Evolutionary conservation across 2,797 vertebrate species (phyloP).

Genomic region (Syndactyla subalaris): DNA sequence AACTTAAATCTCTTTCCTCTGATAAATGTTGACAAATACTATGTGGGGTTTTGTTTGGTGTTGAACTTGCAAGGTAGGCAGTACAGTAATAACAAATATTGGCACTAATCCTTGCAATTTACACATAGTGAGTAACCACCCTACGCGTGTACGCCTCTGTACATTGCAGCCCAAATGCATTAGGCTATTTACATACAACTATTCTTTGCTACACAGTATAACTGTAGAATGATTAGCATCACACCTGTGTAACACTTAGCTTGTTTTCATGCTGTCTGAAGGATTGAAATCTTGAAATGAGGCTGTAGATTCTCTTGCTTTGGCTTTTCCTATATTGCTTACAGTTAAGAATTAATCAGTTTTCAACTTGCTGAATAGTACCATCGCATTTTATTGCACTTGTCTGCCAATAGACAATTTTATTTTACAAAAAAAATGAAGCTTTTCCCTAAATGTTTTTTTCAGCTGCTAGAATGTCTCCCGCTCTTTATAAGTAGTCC

Average conservation of each 20-base stretch:
- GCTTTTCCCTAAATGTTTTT: background rate
- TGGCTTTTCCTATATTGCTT: background rate
- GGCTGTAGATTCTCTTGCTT: background rate
- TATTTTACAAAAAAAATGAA: background rate
- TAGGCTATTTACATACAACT: background rate
- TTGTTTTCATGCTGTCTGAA: background rate
- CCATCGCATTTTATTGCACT: background rate
- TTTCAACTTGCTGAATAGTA: background rate
- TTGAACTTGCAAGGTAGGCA: background rate
- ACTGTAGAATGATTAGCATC: background rate
- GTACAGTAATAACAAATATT: background rate
- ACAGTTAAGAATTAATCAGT: background rate
- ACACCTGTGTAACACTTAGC: background rate
- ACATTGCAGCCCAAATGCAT: background rate
- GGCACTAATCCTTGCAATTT: background rate
- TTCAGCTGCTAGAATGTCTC: background rate
- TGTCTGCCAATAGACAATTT: background rate
- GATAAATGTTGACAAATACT: background rate
- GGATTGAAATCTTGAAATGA: background rate
- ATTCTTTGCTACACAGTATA: background rate
- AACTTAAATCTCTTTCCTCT: background rate
- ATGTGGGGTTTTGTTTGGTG: background rate
- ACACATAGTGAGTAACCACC: background rate
- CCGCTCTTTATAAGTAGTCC: background rate
- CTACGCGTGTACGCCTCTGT: fast-evolving